phyloP scores from a whole-genome alignment of 2,888 invertebrate species.

The Schrankia costaestrigalis region DNA sequence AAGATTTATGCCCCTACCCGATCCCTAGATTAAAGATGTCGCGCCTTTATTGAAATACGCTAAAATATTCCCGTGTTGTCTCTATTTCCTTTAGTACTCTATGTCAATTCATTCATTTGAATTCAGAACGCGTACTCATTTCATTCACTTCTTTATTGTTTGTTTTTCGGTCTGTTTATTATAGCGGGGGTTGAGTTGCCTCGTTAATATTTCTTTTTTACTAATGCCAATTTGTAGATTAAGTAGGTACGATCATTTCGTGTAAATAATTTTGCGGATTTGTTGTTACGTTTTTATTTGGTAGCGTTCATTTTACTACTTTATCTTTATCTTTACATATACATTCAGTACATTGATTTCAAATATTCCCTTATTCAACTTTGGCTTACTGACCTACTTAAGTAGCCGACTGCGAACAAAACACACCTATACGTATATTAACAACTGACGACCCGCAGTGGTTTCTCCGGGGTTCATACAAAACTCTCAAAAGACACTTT shows the following conservation, averaged over 20 bases:
- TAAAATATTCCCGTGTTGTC: conserved; percentile 43
- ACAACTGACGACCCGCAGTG: too few relatives aligned
- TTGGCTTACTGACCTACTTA: too few relatives aligned
- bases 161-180: conserved; percentile 61
- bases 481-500: too few relatives aligned
- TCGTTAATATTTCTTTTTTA: conserved; percentile 46
- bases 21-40: conserved; percentile 80
- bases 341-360: too few relatives aligned
- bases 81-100: conserved; percentile 11
- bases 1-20: conserved; percentile 79
- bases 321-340: too few relatives aligned
- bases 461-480: too few relatives aligned
- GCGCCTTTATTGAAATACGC: conserved; percentile 78
- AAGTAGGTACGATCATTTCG: conserved; percentile 18
- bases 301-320: too few relatives aligned
- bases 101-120: conserved; percentile 49
- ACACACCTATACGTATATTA: too few relatives aligned
- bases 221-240: conserved; percentile 29
- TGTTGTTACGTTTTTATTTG: too few relatives aligned
- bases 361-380: too few relatives aligned
- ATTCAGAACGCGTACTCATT: conserved; percentile 59
- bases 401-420: too few relatives aligned
- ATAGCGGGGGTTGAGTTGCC: conserved; percentile 39
- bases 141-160: conserved; percentile 70
- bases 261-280: too few relatives aligned